These are phyloP conservation scores for Nyctibius bracteatus DNA, from an alignment of 2,113 vertebrate genomes.

Conservation along the genomic window DNA sequence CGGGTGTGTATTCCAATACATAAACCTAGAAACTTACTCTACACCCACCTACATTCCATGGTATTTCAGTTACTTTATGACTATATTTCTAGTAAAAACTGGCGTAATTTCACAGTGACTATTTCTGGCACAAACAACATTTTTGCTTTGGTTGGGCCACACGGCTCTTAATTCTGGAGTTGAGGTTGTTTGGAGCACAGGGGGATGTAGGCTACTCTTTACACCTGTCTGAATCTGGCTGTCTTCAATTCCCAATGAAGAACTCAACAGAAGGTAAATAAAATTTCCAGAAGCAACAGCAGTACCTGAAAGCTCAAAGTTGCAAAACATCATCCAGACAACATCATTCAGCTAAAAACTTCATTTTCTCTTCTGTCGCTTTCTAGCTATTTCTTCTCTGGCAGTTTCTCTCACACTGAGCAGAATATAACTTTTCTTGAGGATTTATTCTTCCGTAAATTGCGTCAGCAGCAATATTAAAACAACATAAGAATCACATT, in stretches of 20 bases:
- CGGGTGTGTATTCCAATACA: fast-evolving
- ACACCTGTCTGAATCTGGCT: background rate
- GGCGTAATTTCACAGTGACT: background rate
- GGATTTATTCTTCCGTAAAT: background rate
- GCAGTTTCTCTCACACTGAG: background rate
- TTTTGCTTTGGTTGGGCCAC: background rate
- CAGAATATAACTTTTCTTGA: background rate
- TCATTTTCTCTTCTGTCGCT: background rate
- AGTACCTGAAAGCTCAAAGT: background rate
- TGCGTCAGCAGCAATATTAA: background rate
- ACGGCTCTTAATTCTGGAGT: background rate
- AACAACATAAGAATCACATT: background rate
- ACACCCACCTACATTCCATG: background rate
- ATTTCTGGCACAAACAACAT: background rate
- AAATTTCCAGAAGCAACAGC: background rate
- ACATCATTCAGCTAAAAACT: background rate
- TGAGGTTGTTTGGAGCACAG: background rate
- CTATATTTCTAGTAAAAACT: background rate
- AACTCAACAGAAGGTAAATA: background rate
- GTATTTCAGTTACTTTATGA: background rate
- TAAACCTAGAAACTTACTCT: background rate
- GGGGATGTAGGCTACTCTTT: background rate
- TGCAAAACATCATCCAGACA: background rate
- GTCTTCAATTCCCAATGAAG: background rate
- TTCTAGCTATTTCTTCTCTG: background rate